Conservation (phyloP, 2,888 invertebrate genomes). For the Hirtodrosophila trivittata region DNA sequence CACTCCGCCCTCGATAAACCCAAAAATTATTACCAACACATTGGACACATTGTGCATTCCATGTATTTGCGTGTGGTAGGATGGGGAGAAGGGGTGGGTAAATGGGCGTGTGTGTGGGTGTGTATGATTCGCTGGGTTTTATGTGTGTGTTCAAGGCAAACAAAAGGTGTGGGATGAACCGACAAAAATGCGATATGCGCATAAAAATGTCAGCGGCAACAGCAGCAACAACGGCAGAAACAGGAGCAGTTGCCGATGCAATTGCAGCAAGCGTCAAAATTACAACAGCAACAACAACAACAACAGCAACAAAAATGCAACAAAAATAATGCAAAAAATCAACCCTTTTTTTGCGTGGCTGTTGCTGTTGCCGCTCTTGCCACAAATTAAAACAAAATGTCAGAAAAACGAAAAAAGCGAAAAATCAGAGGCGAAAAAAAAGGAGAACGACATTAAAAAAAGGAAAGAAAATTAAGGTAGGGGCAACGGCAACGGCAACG, state of each 20-base stretch:
- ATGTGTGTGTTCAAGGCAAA: constrained; percentile 36
- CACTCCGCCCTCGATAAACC: constrained; percentile 18
- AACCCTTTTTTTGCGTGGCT: constrained; percentile 66
- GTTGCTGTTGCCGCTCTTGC: constrained; percentile 53
- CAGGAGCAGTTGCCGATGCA: constrained; percentile 58
- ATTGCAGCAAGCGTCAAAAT: constrained; percentile 71
- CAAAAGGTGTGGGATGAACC: constrained; percentile 74
- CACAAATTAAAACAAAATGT: constrained; percentile 81
- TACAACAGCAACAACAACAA: constrained; percentile 55
- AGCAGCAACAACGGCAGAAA: constrained; percentile 32
- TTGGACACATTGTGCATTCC: constrained; percentile 31
- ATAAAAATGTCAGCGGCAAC: constrained; percentile 62
- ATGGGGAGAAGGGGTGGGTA: not conserved
- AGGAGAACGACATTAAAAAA: constrained; percentile 27
- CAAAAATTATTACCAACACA: constrained; percentile 47
- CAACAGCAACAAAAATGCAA: constrained; percentile 45
- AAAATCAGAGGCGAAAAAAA: constrained; percentile 50
- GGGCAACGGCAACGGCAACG: constrained; percentile 29
- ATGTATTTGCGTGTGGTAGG: constrained; percentile 2
- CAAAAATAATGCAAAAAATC: constrained; percentile 65
- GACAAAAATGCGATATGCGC: constrained; percentile 74
- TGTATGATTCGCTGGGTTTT: not conserved
- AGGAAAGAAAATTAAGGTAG: constrained; percentile 33
- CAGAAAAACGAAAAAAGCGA: constrained; percentile 59
- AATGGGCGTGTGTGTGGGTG: constrained; percentile 23